Conservation (phyloP, 2,113 vertebrate genomes). For the Anser brachyrhynchus region DNA sequence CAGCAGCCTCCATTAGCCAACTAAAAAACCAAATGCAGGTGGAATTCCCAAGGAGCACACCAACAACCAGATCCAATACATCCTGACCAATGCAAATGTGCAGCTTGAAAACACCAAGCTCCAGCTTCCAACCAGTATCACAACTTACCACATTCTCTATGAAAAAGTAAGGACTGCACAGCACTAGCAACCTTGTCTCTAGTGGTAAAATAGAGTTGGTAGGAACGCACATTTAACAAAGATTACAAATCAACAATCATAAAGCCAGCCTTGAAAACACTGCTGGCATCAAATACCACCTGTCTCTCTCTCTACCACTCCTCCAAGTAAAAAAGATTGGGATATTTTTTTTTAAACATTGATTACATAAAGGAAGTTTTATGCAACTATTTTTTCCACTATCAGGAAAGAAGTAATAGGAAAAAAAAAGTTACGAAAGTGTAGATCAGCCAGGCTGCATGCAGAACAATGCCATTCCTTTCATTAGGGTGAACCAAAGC, state of each 20-base stretch:
- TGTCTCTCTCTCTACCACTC: not conserved
- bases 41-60: not conserved
- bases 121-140: not conserved
- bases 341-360: not conserved
- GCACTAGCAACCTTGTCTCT: not conserved
- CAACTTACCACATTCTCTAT: not conserved
- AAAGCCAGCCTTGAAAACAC: not conserved
- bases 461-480: not conserved
- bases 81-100: not conserved
- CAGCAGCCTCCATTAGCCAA: not conserved
- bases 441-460: not conserved
- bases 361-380: not conserved
- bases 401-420: not conserved
- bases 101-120: not conserved
- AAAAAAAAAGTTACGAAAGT: not conserved
- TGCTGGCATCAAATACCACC: not conserved
- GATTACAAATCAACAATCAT: not conserved
- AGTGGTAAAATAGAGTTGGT: not conserved
- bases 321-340: not conserved
- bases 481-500: not conserved
- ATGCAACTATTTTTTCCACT: not conserved
- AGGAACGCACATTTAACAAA: not conserved
- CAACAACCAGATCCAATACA: not conserved
- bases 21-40: not conserved
- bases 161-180: not conserved